Evolutionary conservation across 2,888 invertebrate genomes (phyloP), one percentile per base, ranked within the genome.

Genomic region (Macroteleia sp.): DNA sequence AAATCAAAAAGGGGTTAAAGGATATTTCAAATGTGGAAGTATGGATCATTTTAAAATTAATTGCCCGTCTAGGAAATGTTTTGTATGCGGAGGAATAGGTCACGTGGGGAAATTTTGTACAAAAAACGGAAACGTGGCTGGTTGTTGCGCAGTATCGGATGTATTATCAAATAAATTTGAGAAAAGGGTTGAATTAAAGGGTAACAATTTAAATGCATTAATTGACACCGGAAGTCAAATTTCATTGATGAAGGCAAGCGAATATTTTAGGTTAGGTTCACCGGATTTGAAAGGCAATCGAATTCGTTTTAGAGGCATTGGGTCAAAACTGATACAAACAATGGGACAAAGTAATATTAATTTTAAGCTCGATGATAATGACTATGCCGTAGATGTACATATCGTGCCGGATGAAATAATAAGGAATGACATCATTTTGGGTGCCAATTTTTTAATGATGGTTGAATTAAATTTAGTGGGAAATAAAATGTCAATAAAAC

Each of bases 151-250:
- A n/a, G n/a, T n/a, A n/a, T n/a, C n/a, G n/a, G n/a, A n/a, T n/a
- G n/a, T n/a, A n/a, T n/a, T n/a, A n/a, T n/a, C n/a, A n/a, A n/a
- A n/a, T n/a, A n/a, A n/a, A n/a, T n/a, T n/a, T n/a, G n/a, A n/a
- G n/a, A n/a, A n/a, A n/a, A n/a, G n/a, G n/a, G n/a, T n/a, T n/a
- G 34, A 34, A 34, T 34, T 3, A 34, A 34, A 34, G 3, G 34
- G 34, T 12, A 34, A 3, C 3, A 10, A 34, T 34, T 10, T 34
- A 10, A 34, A 34, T 34, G 34, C 34, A 10, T 10, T 34, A 34
- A 17, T 44, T 10, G 44, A 44, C 20, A 44, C 20, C 17, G 44
- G 44, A 20, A 44, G 44, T 44, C 20, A 44, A 3, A 44, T 44
- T 17, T 44, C 44, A 16, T 19, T 44, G 20, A 20, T 44, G 19